Conservation (phyloP, 2,888 invertebrate genomes). For the Caenorhabditis macrosperma region DNA sequence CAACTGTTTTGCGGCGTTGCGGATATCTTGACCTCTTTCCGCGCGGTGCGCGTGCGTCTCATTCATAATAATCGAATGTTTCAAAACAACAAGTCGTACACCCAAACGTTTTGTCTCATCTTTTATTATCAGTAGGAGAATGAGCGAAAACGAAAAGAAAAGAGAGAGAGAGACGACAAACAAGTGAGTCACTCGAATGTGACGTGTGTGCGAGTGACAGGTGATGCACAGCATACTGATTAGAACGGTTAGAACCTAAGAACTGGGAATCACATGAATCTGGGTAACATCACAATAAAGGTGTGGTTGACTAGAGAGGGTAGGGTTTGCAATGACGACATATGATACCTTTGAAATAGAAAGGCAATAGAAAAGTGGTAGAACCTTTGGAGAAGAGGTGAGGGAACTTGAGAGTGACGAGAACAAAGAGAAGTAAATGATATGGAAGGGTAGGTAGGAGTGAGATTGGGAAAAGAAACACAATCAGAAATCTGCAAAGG, state of each 20-base stretch:
- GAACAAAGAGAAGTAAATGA: conserved; percentile 4
- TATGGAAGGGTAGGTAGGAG: conserved; percentile 4
- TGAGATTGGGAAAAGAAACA: background rate
- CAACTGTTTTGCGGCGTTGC: conserved; percentile 40
- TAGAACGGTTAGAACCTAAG: conserved; percentile 14
- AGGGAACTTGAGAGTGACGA: background rate
- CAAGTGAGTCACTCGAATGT: conserved; percentile 37
- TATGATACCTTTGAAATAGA: background rate
- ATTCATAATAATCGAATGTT: conserved; percentile 47
- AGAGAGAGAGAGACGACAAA: conserved; percentile 19
- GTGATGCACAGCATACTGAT: conserved; percentile 15
- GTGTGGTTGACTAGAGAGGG: conserved; percentile 45
- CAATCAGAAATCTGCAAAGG: conserved; percentile 32
- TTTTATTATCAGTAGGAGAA: conserved; percentile 20
- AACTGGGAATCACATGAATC: conserved; percentile 6
- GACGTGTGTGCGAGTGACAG: conserved; percentile 13
- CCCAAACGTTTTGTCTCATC: conserved; percentile 6
- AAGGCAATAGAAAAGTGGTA: conserved; percentile 11
- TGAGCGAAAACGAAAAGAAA: conserved; percentile 2
- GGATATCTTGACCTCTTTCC: conserved; percentile 53
- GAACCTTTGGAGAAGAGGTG: conserved; percentile 11
- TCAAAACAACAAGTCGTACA: conserved; percentile 38
- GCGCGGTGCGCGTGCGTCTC: conserved; percentile 15
- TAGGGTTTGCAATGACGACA: conserved; percentile 16
- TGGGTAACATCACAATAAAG: conserved; percentile 28